Base-by-base conservation (phyloP, 1,140 invertebrate species). In the Temnothorax curvispinosus region DNA sequence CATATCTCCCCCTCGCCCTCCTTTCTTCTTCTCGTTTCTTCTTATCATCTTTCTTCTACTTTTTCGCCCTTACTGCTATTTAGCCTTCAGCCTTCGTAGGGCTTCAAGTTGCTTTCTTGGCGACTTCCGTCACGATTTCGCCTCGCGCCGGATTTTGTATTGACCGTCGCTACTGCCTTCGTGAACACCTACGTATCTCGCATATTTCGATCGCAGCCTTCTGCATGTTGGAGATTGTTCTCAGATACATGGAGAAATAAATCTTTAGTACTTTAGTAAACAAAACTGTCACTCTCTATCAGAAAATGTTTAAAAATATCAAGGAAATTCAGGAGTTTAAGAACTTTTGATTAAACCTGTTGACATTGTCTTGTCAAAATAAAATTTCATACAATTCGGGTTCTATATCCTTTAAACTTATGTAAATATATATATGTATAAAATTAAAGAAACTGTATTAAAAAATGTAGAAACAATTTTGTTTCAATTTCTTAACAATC, bases 111-210 rank as follows among this genome's bases (percentile, higher is more conserved):
- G 67, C 21, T 82, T 72, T 58, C 67, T 21, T 72, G 11, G 21
- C 18, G 38, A 58, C 71, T 58, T 74, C 27, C 52, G 38, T 60
- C 27, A 58, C 67, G 67, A 72, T 60, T 35, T 72, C 18, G 15
- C n/a, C 52, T 27, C 38, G 38, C 78, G 47, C 11, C 52, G 11
- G 52, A 72, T 82, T 47, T 58, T 74, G 52, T 74, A 58, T 82
- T 74, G 52, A 82, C 47, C 65, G 27, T 27, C 38, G 9, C 50
- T 32, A 72, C 50, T 82, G 41, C 27, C 21, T 74, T 69, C 27
- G n/a, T 4, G 21, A 56, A 56, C 52, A 60, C 18, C 41, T 44
- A 47, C 62, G 76, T 18, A 44, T 47, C 3, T 52, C 7, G 18
- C n/a, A 18, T 9, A 32, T 21, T 62, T 64, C 11, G 6, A 41